Conservation (phyloP, 2,888 invertebrate species). For the Watsonalla cultraria region DNA sequence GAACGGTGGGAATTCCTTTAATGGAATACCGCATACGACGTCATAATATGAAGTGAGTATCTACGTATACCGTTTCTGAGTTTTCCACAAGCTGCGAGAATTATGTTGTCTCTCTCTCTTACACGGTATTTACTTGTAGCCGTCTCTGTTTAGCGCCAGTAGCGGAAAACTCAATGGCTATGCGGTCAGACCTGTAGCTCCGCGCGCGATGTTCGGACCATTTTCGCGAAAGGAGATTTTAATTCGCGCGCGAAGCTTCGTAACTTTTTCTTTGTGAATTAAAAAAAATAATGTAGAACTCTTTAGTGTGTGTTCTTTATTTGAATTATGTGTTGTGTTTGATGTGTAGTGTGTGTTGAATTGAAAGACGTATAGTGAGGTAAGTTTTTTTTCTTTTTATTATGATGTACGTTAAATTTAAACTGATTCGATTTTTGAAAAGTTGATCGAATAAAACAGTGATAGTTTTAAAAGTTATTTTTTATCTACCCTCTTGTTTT, state of each 20-base stretch:
- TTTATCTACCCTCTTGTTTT: too few species aligned
- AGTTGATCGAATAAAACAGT: too few species aligned
- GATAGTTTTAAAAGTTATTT: too few species aligned
- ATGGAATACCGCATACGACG: constrained; percentile 24
- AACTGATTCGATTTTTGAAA: background rate
- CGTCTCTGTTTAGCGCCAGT: constrained; percentile 33
- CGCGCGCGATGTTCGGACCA: constrained; percentile 54
- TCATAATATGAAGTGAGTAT: constrained; percentile 7
- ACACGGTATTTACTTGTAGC: constrained; percentile 8
- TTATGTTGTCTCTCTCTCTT: constrained; percentile 31
- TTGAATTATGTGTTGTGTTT: constrained; percentile 20
- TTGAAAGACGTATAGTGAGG: constrained; percentile 68
- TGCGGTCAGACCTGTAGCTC: constrained; percentile 70
- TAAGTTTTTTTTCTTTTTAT: constrained; percentile 23
- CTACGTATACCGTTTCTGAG: constrained; percentile 29
- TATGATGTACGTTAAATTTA: background rate
- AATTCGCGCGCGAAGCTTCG: constrained; percentile 11
- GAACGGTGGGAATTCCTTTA: background rate
- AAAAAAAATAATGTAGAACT: background rate
- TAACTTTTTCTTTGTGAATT: constrained; percentile 13
- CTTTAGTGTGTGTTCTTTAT: constrained; percentile 12
- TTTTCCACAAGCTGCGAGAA: constrained; percentile 36
- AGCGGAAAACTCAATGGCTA: constrained; percentile 61
- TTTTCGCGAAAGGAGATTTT: constrained; percentile 19
- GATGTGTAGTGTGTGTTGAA: constrained; percentile 30